phyloP scores from a whole-genome alignment of 2,888 invertebrate species.

The Iphiclides podalirius region DNA sequence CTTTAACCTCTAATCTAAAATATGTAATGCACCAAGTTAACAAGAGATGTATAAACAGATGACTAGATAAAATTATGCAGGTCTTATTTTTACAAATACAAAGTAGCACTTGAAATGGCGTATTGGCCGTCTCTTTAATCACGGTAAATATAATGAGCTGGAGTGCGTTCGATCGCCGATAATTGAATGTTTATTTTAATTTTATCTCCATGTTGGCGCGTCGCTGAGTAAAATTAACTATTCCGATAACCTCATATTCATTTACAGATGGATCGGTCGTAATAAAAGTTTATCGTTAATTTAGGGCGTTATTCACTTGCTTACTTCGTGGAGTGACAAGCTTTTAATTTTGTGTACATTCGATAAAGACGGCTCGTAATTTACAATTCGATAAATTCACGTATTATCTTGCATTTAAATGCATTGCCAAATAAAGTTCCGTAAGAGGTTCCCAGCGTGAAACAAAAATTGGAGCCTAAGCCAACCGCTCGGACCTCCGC shows the following conservation, averaged over 20 bases:
- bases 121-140: background rate
- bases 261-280: background rate
- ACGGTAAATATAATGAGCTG: slow-evolving; percentile 3
- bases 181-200: slow-evolving; percentile 14
- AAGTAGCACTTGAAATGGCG: background rate
- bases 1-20: background rate
- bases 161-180: slow-evolving; percentile 1
- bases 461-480: slow-evolving; percentile 50
- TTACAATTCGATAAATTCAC: slow-evolving; percentile 24
- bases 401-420: slow-evolving; percentile 60
- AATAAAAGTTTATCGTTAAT: background rate
- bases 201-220: background rate
- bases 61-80: too few relatives aligned
- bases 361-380: slow-evolving; percentile 14
- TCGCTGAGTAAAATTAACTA: background rate
- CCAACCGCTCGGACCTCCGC: slow-evolving; percentile 60
- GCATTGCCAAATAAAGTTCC: slow-evolving; percentile 52
- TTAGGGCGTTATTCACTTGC: background rate
- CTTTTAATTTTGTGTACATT: slow-evolving; percentile 12
- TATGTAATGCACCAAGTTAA: too few relatives aligned
- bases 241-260: background rate
- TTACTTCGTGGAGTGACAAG: too few relatives aligned
- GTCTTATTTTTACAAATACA: too few relatives aligned
- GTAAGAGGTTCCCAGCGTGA: slow-evolving; percentile 59
- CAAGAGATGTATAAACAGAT: too few relatives aligned